Base-by-base conservation (phyloP, 30 jellyfish, hydroid and myxozoan genomes). In the Hydractinia echinata region DNA sequence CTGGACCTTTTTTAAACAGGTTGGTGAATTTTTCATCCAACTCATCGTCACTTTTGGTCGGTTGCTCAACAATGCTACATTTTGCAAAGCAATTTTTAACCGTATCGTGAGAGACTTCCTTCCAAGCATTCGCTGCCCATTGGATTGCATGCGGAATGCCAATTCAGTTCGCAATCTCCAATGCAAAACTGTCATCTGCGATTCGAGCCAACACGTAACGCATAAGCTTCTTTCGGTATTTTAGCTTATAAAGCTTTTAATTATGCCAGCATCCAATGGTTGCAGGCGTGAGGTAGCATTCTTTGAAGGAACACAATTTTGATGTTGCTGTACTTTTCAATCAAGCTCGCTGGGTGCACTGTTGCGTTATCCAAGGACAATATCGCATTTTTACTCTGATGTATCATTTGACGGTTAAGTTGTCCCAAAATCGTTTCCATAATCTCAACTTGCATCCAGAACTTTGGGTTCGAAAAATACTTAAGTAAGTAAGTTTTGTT, bases 91-190 rank as follows among this genome's bases (percentile, higher is more conserved):
- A 81, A 52, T 81, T 5, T 68, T 81, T 66, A 9, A 49, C 1
- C 39, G 72, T 81, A 14, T 81, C 87, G 11, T 13, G 44, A 48
- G 55, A 18, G 10, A 55, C 44, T 82, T 83, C 90, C 72, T 83
- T 60, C 90, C 86, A 76, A 39, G 92, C 92, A 44, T 77, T 84
- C 39, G 84, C 81, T 14, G 73, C 90, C 89, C 89, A 83, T 74
- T 83, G 10, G 68, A 74, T 83, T 62, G 89, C 89, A 8, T 72
- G 78, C 52, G 68, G 61, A 81, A 81, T 87, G 54, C 68, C 86
- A 67, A 81, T 51, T 30, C 30, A 44, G 18, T 53, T 66, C 6
- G 86, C 86, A 81, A n/a, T 81, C 61, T 64, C 87, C 15, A 87
- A 81, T 51, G 77, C 88, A 10, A 30, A 54, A 8, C 20, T 10